Base-by-base conservation (phyloP, 2,797 vertebrate species). In the Rhadinocentrus ornatus region DNA sequence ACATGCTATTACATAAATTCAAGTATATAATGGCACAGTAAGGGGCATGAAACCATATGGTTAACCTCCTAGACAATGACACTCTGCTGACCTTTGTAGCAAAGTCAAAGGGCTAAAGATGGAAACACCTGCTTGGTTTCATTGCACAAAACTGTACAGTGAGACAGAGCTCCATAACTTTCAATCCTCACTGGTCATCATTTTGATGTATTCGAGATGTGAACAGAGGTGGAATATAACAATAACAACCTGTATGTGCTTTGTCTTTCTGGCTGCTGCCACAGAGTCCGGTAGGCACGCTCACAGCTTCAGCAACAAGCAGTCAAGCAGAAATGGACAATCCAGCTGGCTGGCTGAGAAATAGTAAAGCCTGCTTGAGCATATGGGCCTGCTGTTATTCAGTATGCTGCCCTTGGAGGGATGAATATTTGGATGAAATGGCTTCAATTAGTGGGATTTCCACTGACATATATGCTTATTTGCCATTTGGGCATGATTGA, bases 311-410 rank as follows among this genome's bases (percentile, higher is more conserved):
- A 22, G 76, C 72, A 62, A 68, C 64, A 48, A 50, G 83, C 88
- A 88, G 37, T 2, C 26, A 85, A 89, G 89, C 87, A 84, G 85
- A 91, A 90, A 81, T 67, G 73, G 85, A 77, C 80, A 80, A 87
- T 93, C 80, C 86, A 87, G 87, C 82, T 86, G 88, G 81, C 79
- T 88, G 88, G 59, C 73, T 79, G 77, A 81, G 82, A 84, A 81
- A 88, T 78, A 75, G 81, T 78, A 83, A 82, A 77, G 60, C 62
- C 56, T 58, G 78, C 70, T 80, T 74, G 77, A 82, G 83, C 83
- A 80, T 87, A 82, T 86, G 83, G 70, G 59, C 79, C 69, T 31
- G 60, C 79, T 71, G 76, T 78, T 73, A 50, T 76, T 78, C 72
- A 48, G 69, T 75, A 77, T 66, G 65, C 67, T 75, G 35, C 82